Base-by-base conservation (phyloP, 1,140 invertebrate genomes). In the Drosophila kikkawai region DNA sequence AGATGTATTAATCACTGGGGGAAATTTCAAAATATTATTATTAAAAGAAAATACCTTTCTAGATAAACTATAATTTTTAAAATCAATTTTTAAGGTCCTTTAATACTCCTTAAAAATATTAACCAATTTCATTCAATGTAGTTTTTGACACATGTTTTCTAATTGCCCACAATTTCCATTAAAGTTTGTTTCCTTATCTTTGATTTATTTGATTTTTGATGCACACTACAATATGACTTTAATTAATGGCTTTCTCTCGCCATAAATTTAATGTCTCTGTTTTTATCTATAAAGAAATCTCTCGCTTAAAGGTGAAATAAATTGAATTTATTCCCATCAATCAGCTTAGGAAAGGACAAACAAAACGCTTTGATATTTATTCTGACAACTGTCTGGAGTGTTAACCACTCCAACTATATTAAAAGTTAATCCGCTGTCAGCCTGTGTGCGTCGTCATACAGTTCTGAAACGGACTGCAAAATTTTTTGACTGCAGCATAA, bases 401-500 rank as follows among this genome's bases (percentile, higher is more conserved):
- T n/a, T 34, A 41, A 26, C 47, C 66, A 51, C 29, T 51, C 12
- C 22, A 17, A 32, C 19, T 37, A 36, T 39, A 69, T 69, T 69
- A 51, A 65, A 36, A 29, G 63, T 41, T 64, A 68, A 68, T 68
- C 59, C 59, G 12, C 58, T 67, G 65, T 70, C 67, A 67, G 39
- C 37, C 17, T 15, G 51, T 15, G 51, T 47, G 45, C 45, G 45
- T 39, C 58, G 69, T 60, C 55, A 60, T 74, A 73, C 70, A 42
- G 11, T 51, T 42, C 11, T 45, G 70, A 74, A 74, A 73, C 68
- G 68, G 77, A 85, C 80, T 84, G 87, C 87, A 78, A 75, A 78
- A 84, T 90, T 87, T 73, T 80, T 74, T 78, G 86, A 87, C 80
- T 87, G 84, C 84, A 70, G 75, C 76, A 70, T 80, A 88, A 90